Evolutionary conservation across 2,113 vertebrate species (phyloP).

Genomic region (Heliornis fulica): DNA sequence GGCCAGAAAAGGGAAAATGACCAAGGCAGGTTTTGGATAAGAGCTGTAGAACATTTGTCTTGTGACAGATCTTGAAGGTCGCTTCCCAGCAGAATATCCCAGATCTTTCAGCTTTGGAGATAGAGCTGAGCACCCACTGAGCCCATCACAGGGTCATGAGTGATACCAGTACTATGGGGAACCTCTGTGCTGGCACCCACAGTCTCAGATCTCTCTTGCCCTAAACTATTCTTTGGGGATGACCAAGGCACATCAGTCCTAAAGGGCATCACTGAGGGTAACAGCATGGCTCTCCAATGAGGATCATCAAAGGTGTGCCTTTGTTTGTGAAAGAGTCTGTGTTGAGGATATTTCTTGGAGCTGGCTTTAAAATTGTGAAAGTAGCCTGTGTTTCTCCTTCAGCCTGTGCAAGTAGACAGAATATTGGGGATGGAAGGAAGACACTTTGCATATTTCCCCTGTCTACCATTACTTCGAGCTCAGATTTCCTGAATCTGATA

Average conservation of each 20-base stretch:
- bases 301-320: background rate
- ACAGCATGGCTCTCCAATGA: background rate
- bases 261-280: background rate
- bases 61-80: background rate
- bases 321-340: background rate
- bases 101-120: background rate
- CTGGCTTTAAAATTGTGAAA: background rate
- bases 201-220: background rate
- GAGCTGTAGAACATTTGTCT: background rate
- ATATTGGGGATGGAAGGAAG: accelerated
- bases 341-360: background rate
- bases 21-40: background rate
- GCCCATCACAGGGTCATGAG: background rate
- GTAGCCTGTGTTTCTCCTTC: too few species aligned
- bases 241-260: background rate
- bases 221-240: background rate
- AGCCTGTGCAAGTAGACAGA: background rate
- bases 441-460: background rate
- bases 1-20: background rate
- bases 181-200: background rate
- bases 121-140: background rate
- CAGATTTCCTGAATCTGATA: background rate
- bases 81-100: background rate
- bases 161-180: accelerated
- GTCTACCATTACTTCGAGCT: background rate